Conservation (phyloP, 2,113 vertebrate genomes). For the Mixornis gularis region DNA sequence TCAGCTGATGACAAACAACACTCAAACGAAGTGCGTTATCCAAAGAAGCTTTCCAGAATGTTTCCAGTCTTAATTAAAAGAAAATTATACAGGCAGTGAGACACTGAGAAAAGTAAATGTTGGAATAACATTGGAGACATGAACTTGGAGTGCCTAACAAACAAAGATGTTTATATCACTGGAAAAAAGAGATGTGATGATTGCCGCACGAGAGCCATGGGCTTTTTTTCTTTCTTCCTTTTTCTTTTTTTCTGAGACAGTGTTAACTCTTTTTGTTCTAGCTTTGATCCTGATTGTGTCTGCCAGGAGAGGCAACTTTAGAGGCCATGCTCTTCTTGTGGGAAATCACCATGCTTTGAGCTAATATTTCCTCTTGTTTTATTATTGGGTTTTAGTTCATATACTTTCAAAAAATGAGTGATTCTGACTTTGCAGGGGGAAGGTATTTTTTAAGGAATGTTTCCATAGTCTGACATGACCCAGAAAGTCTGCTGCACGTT, state of each 20-base stretch:
- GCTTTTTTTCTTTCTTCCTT: slow-evolving; percentile 12
- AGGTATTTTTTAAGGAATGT: slow-evolving; percentile 48
- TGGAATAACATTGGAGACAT: slow-evolving; percentile 35
- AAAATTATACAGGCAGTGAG: slow-evolving; percentile 54
- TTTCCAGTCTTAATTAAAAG: slow-evolving; percentile 56
- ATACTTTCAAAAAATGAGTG: slow-evolving; percentile 27
- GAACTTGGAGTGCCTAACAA: slow-evolving; percentile 56
- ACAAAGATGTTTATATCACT: slow-evolving; percentile 47
- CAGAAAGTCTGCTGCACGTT: slow-evolving; percentile 56
- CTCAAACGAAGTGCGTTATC: slow-evolving; percentile 29
- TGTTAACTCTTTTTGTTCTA: slow-evolving; percentile 40
- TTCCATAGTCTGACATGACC: slow-evolving; percentile 37
- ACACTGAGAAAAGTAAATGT: slow-evolving; percentile 44
- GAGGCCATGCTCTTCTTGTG: slow-evolving; percentile 35
- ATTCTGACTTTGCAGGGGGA: slow-evolving; percentile 36
- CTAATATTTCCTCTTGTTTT: slow-evolving; percentile 19
- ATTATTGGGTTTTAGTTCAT: slow-evolving; percentile 30
- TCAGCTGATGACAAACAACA: slow-evolving; percentile 32
- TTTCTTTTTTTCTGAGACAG: neutral
- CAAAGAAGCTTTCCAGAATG: slow-evolving; percentile 53
- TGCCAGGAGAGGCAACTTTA: neutral
- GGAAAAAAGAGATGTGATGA: slow-evolving; percentile 50
- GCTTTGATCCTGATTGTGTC: slow-evolving; percentile 32
- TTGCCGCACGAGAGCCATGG: slow-evolving; percentile 48
- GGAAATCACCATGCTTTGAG: slow-evolving; percentile 48